Evolutionary conservation across 2,797 vertebrate species (phyloP), one percentile per base, ranked within the genome.

Genomic region (Enteromius fasciolatus): DNA sequence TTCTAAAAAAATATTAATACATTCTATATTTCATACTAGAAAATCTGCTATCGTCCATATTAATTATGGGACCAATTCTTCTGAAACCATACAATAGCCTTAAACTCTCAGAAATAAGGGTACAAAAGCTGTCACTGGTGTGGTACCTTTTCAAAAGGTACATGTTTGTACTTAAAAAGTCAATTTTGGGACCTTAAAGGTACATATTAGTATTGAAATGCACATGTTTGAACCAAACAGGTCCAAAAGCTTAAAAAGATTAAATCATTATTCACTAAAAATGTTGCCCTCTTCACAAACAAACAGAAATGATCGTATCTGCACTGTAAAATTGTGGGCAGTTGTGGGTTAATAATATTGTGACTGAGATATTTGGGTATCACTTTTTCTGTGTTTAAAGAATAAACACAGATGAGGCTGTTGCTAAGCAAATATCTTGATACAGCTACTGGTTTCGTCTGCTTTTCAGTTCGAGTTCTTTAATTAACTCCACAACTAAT

Each of bases 341-440:
- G 41, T 15, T 46, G 5, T 31, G 25, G 9, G 5, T 50, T 72
- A 31, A 1, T 31, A 39, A 11, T 46, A 25, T 54, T 78, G 15
- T n/a, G 1, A 39, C 48, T 25, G 76, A 25, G 23, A 44, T 59
- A 44, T 80, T 69, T 79, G 52, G 4, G 11, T 11, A 52, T 68
- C 17, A 67, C 14, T 20, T 44, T 68, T 68, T 12, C n/a, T 23
- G 4, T 9, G 44, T 66, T 33, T 18, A 25, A 44, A 3, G 64
- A 79, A 18, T 18, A 76, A 52, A 20, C 70, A 54, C 48, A 54
- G 48, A 59, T 59, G 15, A 39, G 11, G 33, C 28, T 23, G 59
- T 66, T 61, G 54, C 46, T 52, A 68, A 57, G 33, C 11, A 81
- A 46, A 81, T 81, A 59, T 81, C 41, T 23, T 14, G n/a, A 28